Conservation (phyloP, 2,888 invertebrate species). For the Schizaphis graminum region DNA sequence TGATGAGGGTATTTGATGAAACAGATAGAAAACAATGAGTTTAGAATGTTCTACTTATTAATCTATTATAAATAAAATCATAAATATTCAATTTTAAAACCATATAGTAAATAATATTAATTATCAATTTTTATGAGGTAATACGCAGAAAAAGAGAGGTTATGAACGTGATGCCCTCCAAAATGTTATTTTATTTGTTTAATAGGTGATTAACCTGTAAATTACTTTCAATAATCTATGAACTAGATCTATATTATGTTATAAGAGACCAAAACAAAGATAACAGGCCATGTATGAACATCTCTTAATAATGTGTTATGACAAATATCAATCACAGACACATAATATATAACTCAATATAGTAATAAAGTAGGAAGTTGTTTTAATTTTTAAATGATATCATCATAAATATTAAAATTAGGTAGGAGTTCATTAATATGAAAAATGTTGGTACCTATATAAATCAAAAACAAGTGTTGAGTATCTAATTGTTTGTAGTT, state of each 20-base stretch:
- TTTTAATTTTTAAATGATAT: background rate
- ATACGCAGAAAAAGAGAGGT: background rate
- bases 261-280: background rate
- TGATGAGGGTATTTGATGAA: background rate
- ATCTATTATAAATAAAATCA: background rate
- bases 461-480: background rate
- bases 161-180: background rate
- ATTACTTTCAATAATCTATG: background rate
- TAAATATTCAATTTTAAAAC: background rate
- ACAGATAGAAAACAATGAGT: background rate
- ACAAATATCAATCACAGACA: background rate
- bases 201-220: background rate
- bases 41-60: background rate
- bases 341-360: background rate
- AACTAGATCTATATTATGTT: background rate
- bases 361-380: background rate
- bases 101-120: background rate
- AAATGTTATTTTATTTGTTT: constrained; percentile 11
- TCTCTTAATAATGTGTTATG: background rate
- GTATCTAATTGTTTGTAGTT: background rate
- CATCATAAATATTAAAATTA: background rate
- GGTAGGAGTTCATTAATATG: background rate
- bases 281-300: background rate
- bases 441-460: background rate
- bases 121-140: background rate